These are phyloP conservation scores for Lasioglossum malachurum DNA, from an alignment of 2,888 invertebrate species.

Conservation along the genomic window DNA sequence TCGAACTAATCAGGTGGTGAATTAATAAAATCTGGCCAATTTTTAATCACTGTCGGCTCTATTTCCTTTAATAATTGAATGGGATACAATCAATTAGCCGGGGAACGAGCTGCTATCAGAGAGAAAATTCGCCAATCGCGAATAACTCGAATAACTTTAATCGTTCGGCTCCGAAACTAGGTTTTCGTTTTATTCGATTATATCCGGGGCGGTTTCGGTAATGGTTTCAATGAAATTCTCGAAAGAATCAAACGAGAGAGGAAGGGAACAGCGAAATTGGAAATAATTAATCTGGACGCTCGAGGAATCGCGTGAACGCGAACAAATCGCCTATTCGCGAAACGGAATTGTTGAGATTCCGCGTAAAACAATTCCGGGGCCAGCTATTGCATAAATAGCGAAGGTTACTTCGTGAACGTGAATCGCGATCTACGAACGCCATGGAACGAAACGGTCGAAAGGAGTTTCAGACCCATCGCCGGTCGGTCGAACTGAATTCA, in stretches of 20 bases:
- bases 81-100: slow-evolving; percentile 38
- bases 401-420: background rate
- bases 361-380: background rate
- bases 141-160: slow-evolving; percentile 1
- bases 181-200: background rate
- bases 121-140: slow-evolving; percentile 13
- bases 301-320: background rate
- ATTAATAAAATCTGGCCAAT: slow-evolving; percentile 16
- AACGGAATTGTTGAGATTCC: slow-evolving; percentile 35
- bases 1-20: background rate
- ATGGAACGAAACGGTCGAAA: slow-evolving; percentile 63
- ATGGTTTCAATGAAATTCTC: background rate
- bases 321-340: background rate
- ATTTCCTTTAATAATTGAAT: slow-evolving; percentile 23
- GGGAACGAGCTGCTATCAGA: no score
- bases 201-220: no score
- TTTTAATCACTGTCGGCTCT: slow-evolving; percentile 32
- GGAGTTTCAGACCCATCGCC: slow-evolving; percentile 54
- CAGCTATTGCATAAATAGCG: slow-evolving; percentile 52
- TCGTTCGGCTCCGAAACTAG: background rate
- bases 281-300: background rate
- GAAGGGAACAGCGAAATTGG: background rate
- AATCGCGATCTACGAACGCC: slow-evolving; percentile 30
- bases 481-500: slow-evolving; percentile 60
- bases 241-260: background rate